Evolutionary conservation across 2,113 vertebrate species (phyloP).

Genomic region (Cyprinodon brontotheroides): DNA sequence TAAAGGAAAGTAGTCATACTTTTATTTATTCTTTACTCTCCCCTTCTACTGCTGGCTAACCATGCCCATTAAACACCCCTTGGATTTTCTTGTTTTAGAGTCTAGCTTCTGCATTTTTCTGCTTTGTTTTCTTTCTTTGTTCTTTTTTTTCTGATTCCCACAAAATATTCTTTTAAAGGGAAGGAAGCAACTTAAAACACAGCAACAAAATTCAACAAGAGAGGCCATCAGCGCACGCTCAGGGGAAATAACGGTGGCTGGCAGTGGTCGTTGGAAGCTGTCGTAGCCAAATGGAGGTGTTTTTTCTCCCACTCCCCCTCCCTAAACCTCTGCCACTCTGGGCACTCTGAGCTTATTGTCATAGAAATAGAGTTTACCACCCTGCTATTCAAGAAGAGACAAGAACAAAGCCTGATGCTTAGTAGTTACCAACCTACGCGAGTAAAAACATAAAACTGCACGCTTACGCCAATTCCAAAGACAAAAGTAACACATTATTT

Average conservation of each 20-base stretch:
- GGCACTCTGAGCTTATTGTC: slow-evolving; percentile 69
- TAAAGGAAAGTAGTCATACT: slow-evolving; percentile 10
- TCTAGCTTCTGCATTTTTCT: slow-evolving; percentile 36
- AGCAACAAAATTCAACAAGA: slow-evolving; percentile 62
- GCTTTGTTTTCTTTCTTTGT: slow-evolving; percentile 41
- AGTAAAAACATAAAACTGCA: slow-evolving; percentile 14
- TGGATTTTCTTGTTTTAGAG: slow-evolving; percentile 44
- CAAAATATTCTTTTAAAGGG: slow-evolving; percentile 63
- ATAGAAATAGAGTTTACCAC: slow-evolving; percentile 69
- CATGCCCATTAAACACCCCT: slow-evolving; percentile 41
- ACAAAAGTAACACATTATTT: slow-evolving; percentile 48
- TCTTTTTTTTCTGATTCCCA: slow-evolving; percentile 30
- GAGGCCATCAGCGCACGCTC: slow-evolving; percentile 61
- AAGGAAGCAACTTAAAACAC: slow-evolving; percentile 71
- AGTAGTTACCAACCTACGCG: slow-evolving; percentile 50
- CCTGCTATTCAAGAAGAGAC: slow-evolving; percentile 48
- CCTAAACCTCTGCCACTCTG: slow-evolving; percentile 45
- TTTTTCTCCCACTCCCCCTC: slow-evolving; percentile 51
- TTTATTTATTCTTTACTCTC: slow-evolving; percentile 53
- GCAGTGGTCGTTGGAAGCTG: slow-evolving; percentile 61
- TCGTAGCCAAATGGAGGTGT: slow-evolving; percentile 63
- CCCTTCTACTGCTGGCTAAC: slow-evolving; percentile 17
- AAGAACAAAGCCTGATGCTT: slow-evolving; percentile 44
- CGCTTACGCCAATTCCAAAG: slow-evolving; percentile 40
- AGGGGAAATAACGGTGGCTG: slow-evolving; percentile 74